Conservation (phyloP, 2,113 vertebrate species). For the Symphodus melops region DNA sequence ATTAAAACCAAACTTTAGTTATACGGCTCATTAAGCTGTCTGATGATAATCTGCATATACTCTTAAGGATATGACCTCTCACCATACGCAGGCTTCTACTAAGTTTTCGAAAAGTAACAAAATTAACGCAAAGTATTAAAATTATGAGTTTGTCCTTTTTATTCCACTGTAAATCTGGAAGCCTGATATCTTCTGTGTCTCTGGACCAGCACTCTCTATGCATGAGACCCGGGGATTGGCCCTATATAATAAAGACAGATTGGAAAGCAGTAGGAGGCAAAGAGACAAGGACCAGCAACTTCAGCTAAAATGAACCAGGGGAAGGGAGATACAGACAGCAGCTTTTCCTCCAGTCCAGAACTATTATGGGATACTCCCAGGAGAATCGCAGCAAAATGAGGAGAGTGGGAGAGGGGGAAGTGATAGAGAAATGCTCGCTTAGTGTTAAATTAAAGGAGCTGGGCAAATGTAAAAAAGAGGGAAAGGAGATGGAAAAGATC, state of each 20-base stretch:
- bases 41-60: slow-evolving; percentile 39
- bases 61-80: slow-evolving; percentile 11
- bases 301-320: slow-evolving; percentile 74
- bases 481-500: slow-evolving; percentile 10
- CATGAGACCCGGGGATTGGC: slow-evolving; percentile 55
- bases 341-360: slow-evolving; percentile 64
- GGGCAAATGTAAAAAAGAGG: slow-evolving; percentile 38
- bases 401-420: slow-evolving; percentile 27
- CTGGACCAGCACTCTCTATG: slow-evolving; percentile 49
- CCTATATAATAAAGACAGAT: slow-evolving; percentile 76
- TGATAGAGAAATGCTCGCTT: slow-evolving; percentile 42
- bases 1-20: slow-evolving; percentile 62
- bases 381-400: slow-evolving; percentile 45
- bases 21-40: slow-evolving; percentile 54
- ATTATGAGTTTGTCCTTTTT: slow-evolving; percentile 44
- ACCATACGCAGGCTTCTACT: not conserved
- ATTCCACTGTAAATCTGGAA: slow-evolving; percentile 48
- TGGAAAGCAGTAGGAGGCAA: slow-evolving; percentile 76
- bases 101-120: slow-evolving; percentile 52
- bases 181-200: slow-evolving; percentile 62
- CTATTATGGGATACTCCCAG: slow-evolving; percentile 64
- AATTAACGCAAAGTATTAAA: not conserved
- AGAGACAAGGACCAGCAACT: slow-evolving; percentile 76
- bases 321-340: slow-evolving; percentile 54
- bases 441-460: slow-evolving; percentile 40